Evolutionary conservation across 2,797 vertebrate species (phyloP).

Genomic region (Helicolenus hilgendorfi): DNA sequence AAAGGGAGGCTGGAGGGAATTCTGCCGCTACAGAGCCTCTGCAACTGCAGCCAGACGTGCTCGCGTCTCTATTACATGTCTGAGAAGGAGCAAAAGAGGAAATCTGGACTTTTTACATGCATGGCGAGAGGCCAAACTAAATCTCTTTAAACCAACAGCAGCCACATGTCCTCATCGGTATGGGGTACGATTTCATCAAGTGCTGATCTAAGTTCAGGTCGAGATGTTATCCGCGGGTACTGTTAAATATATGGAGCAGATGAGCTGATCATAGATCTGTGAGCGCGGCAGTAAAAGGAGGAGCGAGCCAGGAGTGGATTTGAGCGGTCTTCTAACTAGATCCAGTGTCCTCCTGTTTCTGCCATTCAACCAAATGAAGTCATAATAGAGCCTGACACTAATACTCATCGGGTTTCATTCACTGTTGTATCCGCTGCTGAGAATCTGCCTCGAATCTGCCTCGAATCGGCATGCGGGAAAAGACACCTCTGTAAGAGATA

Average conservation of each 20-base stretch:
- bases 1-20: conserved; percentile 51
- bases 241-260: conserved; percentile 72
- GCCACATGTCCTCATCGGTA: conserved; percentile 79
- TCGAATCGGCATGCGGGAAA: conserved; percentile 53
- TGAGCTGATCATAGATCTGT: conserved; percentile 72
- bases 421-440: conserved; percentile 63
- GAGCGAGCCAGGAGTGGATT: conserved; percentile 73
- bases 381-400: conserved; percentile 81
- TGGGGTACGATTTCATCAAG: conserved; percentile 76
- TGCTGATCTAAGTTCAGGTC: conserved; percentile 78
- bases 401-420: conserved; percentile 81
- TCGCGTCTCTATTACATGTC: conserved; percentile 81
- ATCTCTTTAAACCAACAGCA: conserved; percentile 86
- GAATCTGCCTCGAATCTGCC: conserved; percentile 75
- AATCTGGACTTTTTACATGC: conserved; percentile 86
- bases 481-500: conserved; percentile 64
- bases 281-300: conserved; percentile 38
- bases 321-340: conserved; percentile 70
- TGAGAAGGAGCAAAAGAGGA: conserved; percentile 76
- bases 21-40: conserved; percentile 56
- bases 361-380: conserved; percentile 86
- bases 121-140: conserved; percentile 83
- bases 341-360: conserved; percentile 85
- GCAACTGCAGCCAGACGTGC: conserved; percentile 67
- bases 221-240: conserved; percentile 76